Conservation (phyloP, 2,888 invertebrate species). For the Oxystoma pomonae region DNA sequence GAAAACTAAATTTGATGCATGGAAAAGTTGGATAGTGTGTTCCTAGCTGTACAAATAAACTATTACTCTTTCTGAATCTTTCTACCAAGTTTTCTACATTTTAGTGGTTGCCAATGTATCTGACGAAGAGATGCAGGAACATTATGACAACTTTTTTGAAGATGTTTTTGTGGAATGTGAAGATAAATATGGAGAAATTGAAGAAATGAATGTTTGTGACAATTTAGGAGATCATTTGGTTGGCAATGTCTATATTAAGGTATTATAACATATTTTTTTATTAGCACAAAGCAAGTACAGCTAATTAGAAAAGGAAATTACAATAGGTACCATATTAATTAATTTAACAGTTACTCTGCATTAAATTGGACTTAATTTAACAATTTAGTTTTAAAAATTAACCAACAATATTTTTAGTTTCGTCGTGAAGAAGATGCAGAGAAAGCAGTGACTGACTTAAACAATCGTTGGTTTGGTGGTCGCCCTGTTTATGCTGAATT, state of each 20-base stretch:
- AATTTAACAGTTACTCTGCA: not conserved
- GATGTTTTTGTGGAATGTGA: conserved; percentile 99
- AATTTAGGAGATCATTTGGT: conserved; percentile 98
- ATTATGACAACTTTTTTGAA: conserved; percentile 99
- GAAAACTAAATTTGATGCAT: too few relatives aligned
- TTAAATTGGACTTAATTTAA: not conserved
- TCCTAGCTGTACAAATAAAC: too few relatives aligned
- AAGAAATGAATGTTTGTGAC: conserved; percentile 99
- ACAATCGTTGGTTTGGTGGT: conserved; percentile 99
- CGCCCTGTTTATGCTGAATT: conserved; percentile 97
- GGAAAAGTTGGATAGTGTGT: too few relatives aligned
- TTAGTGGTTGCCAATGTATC: conserved; percentile 88
- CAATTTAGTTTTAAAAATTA: not conserved
- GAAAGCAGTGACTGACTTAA: conserved; percentile 93
- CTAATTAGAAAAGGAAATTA: not conserved
- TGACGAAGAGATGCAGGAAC: conserved; percentile 98
- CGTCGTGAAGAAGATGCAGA: conserved; percentile 98
- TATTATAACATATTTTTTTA: too few relatives aligned
- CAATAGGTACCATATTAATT: too few relatives aligned
- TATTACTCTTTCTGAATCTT: too few relatives aligned
- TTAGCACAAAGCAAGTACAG: too few relatives aligned
- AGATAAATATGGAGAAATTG: conserved; percentile 99
- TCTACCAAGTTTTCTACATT: too few relatives aligned
- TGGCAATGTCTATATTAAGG: conserved; percentile 98
- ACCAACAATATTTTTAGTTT: conserved; percentile 56